These are phyloP conservation scores for Eospalax fontanierii DNA, from an alignment of 2,797 vertebrate species.

Conservation along the genomic window DNA sequence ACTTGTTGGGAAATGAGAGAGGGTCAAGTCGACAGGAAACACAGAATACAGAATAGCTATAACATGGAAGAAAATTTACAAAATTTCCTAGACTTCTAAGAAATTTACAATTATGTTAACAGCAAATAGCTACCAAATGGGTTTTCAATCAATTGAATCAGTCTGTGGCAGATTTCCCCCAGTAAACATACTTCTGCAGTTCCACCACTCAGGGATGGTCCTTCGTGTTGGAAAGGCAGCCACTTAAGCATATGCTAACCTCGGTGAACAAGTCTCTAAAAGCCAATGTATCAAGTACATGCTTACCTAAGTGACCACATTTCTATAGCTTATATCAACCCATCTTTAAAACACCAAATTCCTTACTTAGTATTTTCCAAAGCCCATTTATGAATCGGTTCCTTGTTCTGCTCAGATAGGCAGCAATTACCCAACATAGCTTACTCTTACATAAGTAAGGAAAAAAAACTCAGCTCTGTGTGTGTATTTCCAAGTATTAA, in stretches of 20 bases:
- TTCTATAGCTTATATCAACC: neutral
- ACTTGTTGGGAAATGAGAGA: neutral
- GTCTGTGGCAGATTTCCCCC: neutral
- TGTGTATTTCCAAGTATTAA: neutral
- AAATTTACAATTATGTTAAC: neutral
- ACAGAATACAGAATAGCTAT: neutral
- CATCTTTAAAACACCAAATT: neutral
- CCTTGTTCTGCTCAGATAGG: neutral
- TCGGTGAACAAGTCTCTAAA: constrained; percentile 28
- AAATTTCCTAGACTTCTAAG: neutral
- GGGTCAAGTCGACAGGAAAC: neutral
- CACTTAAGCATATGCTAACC: neutral
- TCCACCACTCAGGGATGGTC: neutral
- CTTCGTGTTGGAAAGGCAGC: neutral
- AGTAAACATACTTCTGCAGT: neutral
- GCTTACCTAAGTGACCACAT: neutral
- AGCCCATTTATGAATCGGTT: neutral
- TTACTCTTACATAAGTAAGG: neutral
- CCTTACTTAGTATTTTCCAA: neutral
- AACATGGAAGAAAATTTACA: neutral
- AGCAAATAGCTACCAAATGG: neutral
- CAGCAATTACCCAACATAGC: neutral
- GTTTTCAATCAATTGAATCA: neutral
- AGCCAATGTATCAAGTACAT: neutral
- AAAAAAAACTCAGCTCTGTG: neutral